Percentiles rank a stretch among this genome's conserved stretches.
Conservation (phyloP, 1,140 invertebrate species). For the Dinothrombium tinctorium region DNA sequence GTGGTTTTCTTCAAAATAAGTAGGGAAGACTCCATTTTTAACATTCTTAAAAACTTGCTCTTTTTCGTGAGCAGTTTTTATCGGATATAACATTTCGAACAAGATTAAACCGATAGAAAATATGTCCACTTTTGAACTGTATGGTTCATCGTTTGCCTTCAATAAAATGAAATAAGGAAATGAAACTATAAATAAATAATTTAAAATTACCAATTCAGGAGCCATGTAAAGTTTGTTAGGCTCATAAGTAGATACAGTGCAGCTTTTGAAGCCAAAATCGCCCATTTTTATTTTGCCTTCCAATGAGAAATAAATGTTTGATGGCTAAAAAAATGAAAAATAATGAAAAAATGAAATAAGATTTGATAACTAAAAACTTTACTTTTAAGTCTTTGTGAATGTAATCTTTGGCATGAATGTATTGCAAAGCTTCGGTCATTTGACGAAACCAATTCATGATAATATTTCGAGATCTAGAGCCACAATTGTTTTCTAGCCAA, state of each 20-base stretch:
- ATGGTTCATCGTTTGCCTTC: too few relatives aligned
- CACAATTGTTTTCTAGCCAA: slow-evolving; percentile 39
- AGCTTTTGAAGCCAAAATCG: slow-evolving; percentile 80
- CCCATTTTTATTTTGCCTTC: slow-evolving; percentile 80
- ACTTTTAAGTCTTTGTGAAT: slow-evolving; percentile 88
- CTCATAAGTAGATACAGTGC: slow-evolving; percentile 33
- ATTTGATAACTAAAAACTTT: too few relatives aligned
- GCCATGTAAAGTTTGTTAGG: slow-evolving; percentile 83
- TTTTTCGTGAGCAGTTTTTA: slow-evolving; percentile 70
- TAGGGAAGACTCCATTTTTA: slow-evolving; percentile 7
- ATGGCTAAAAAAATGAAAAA: too few relatives aligned
- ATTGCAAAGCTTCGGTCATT: slow-evolving; percentile 78
- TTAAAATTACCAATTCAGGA: slow-evolving; percentile 65
- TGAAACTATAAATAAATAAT: too few relatives aligned
- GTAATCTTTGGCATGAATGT: slow-evolving; percentile 66
- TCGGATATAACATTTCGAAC: slow-evolving; percentile 69
- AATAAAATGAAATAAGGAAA: too few relatives aligned
- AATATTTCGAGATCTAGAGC: slow-evolving; percentile 22
- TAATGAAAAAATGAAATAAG: too few relatives aligned
- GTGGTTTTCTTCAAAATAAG: slow-evolving; percentile 8
- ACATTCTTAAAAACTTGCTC: slow-evolving; percentile 20
- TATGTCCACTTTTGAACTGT: slow-evolving; percentile 88
- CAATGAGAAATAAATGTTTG: slow-evolving; percentile 81
- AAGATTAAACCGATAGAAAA: slow-evolving; percentile 82
- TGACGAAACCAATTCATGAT: slow-evolving; percentile 62